phyloP scores from a whole-genome alignment of 1,140 invertebrate species.

The Muscidifurax raptorellus region DNA sequence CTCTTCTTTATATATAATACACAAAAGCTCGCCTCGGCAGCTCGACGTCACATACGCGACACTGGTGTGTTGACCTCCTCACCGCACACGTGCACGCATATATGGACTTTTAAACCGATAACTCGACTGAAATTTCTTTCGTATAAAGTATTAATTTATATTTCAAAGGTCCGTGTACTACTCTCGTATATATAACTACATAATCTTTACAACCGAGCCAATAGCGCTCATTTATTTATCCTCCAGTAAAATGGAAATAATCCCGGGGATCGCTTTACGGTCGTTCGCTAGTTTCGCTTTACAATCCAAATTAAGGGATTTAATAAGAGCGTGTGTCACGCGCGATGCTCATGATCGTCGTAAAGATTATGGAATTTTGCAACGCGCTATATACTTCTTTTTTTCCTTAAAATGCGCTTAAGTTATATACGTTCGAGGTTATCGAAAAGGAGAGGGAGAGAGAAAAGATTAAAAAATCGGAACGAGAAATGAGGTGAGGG shows the following conservation, averaged over 20 bases:
- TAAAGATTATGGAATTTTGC: slow-evolving; percentile 10
- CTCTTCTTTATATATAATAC: too few species aligned
- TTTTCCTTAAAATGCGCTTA: neutral
- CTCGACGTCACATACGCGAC: neutral
- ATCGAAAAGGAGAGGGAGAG: neutral
- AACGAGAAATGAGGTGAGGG: slow-evolving; percentile 17
- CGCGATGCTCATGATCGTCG: neutral
- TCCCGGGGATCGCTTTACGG: neutral
- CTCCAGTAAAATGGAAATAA: neutral
- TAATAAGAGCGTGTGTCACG: neutral
- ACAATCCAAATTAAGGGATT: slow-evolving; percentile 9
- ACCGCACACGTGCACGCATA: too few species aligned
- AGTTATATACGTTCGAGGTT: slow-evolving; percentile 3
- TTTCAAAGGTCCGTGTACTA: too few species aligned
- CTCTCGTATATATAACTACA: too few species aligned
- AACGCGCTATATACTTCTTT: neutral
- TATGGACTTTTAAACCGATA: too few species aligned
- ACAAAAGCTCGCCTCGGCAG: neutral
- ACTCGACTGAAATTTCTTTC: too few species aligned
- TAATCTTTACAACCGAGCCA: neutral
- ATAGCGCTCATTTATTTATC: neutral
- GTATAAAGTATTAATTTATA: too few species aligned
- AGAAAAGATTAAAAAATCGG: slow-evolving; percentile 6
- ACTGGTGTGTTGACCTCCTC: too few species aligned
- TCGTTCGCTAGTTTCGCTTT: neutral